phyloP scores from a whole-genome alignment of 2,888 invertebrate species.

The Lissonota sp. region DNA sequence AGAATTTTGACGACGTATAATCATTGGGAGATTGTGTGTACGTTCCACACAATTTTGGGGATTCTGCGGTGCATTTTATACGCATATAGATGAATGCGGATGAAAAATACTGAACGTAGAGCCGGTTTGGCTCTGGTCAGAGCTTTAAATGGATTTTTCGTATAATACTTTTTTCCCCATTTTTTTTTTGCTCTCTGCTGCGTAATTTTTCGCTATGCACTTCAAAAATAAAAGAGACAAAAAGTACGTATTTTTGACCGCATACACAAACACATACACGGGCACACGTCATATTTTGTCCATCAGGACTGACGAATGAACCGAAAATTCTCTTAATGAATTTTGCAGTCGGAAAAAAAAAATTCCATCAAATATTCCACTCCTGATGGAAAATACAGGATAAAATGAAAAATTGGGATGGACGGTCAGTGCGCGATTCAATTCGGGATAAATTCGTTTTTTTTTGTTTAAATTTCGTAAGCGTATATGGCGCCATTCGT shows the following conservation, averaged over 20 bases:
- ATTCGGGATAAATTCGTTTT: neutral
- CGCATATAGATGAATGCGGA: neutral
- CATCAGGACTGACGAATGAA: constrained; percentile 11
- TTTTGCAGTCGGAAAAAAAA: constrained; percentile 21
- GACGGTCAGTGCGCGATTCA: neutral
- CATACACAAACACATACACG: neutral
- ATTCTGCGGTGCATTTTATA: neutral
- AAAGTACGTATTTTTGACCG: constrained; percentile 13
- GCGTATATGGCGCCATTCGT: no score
- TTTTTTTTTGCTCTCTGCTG: neutral
- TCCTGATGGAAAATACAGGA: constrained; percentile 4
- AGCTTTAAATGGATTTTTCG: constrained; percentile 44
- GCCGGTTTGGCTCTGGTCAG: constrained; percentile 21
- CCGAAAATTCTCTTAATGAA: constrained; percentile 53
- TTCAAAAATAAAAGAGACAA: constrained; percentile 28
- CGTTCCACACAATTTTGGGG: neutral
- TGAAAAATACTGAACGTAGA: constrained; percentile 13
- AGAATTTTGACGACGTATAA: neutral
- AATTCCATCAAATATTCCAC: constrained; percentile 30
- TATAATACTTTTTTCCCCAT: neutral
- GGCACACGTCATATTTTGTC: neutral
- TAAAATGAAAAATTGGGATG: constrained; percentile 22
- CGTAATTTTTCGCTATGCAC: constrained; percentile 41
- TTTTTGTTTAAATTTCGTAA: neutral
- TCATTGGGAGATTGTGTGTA: neutral